A percentile compares a stretch with the other conserved stretches of the same genome.
phyloP scores from a whole-genome alignment of 2,888 invertebrate genomes.

The Smittia aterrima region DNA sequence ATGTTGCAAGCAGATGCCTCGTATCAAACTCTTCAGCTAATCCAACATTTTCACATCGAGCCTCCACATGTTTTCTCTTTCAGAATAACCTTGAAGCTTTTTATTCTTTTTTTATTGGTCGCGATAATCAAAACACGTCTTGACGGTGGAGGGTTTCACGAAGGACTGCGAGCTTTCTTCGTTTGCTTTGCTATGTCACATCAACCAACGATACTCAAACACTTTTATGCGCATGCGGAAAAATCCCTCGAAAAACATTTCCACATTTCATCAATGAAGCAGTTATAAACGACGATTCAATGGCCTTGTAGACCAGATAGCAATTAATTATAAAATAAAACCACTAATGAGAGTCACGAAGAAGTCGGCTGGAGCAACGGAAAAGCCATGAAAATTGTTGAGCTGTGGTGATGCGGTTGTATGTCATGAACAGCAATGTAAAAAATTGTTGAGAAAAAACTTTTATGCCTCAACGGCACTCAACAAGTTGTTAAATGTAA shows the following conservation, averaged over 20 bases:
- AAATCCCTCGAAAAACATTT: not conserved
- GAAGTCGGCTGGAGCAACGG: not conserved
- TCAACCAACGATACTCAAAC: conserved; percentile 13
- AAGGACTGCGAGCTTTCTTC: conserved; percentile 8
- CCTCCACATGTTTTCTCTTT: conserved; percentile 9
- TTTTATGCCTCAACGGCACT: not conserved
- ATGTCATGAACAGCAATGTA: not conserved
- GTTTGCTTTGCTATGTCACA: conserved; percentile 15
- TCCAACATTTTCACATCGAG: not conserved
- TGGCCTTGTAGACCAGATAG: not conserved
- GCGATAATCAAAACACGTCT: not conserved
- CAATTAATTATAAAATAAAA: not conserved
- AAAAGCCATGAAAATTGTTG: not conserved
- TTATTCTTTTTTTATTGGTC: not conserved
- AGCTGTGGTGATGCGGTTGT: not conserved
- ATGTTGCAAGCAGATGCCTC: not conserved
- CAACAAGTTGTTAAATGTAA: conserved; percentile 7
- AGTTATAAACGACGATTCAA: not conserved
- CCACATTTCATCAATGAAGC: not conserved
- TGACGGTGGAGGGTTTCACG: not conserved
- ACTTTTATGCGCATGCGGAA: not conserved
- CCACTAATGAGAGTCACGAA: not conserved
- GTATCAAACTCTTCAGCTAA: not conserved
- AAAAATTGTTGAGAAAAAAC: not conserved
- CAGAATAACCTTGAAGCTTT: conserved; percentile 29